These are phyloP conservation scores for Caenorhabditis sp. DNA, from an alignment of 2,888 invertebrate species.

Conservation along the genomic window DNA sequence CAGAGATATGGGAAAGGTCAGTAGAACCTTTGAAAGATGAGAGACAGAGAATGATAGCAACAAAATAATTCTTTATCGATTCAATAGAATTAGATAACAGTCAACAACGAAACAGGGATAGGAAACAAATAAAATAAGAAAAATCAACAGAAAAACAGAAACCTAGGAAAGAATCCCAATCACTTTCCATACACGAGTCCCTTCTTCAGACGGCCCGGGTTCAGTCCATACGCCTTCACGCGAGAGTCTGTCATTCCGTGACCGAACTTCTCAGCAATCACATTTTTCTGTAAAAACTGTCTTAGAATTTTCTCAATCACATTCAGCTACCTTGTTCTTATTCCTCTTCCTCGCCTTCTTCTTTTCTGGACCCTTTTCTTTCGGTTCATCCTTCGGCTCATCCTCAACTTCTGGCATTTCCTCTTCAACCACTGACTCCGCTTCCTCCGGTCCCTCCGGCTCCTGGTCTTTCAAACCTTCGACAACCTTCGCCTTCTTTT, in stretches of 20 bases:
- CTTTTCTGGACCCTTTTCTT: constrained; percentile 28
- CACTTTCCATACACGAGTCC: constrained; percentile 80
- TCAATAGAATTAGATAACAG: neutral
- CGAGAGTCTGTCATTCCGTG: constrained; percentile 84
- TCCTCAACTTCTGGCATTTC: constrained; percentile 19
- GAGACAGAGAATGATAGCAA: neutral
- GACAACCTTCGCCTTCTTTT: constrained; percentile 44
- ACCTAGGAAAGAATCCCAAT: neutral
- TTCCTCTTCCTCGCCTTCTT: constrained; percentile 39
- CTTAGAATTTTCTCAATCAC: neutral
- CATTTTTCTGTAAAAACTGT: constrained; percentile 43
- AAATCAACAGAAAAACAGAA: constrained; percentile 8
- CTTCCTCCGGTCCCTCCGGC: neutral
- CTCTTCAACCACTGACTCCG: constrained; percentile 1
- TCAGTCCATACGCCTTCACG: constrained; percentile 91
- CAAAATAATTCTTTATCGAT: constrained; percentile 3
- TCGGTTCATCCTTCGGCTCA: constrained; percentile 2
- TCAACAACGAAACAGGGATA: constrained; percentile 16
- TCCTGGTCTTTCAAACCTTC: neutral
- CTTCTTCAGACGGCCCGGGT: constrained; percentile 90
- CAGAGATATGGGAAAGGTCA: constrained; percentile 2
- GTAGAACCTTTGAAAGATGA: constrained; percentile 7
- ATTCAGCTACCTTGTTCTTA: constrained; percentile 52
- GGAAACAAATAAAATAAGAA: constrained; percentile 10
- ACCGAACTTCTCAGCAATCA: constrained; percentile 41